Conservation (phyloP, 2,888 invertebrate species). For the Drosophila paracracens region DNA sequence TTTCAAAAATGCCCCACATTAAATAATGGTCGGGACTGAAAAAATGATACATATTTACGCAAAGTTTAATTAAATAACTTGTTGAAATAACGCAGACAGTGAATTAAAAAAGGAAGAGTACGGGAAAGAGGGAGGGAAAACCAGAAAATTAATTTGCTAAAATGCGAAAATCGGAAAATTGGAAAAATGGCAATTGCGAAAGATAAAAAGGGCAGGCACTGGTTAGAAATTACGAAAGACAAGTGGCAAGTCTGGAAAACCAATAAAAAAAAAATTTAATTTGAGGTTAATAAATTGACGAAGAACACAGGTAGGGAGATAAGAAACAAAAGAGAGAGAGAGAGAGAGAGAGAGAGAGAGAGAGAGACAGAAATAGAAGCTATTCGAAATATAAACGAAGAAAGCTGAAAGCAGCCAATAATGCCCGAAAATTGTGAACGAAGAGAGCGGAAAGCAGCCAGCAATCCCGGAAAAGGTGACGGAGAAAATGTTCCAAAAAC, state of each 20-base stretch:
- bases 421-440: background rate
- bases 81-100: background rate
- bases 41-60: conserved; percentile 36
- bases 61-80: conserved; percentile 51
- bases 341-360: no score
- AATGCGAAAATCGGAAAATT: background rate
- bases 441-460: background rate
- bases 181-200: background rate
- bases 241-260: background rate
- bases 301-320: background rate
- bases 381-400: background rate
- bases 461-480: background rate
- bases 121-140: background rate
- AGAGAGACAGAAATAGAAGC: background rate
- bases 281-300: background rate
- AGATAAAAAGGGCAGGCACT: background rate
- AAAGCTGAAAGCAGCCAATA: background rate
- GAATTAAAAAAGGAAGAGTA: background rate
- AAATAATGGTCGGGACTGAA: conserved; percentile 36
- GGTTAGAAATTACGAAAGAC: background rate
- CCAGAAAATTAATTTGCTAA: background rate
- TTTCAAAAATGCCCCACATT: conserved; percentile 43
- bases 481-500: background rate
- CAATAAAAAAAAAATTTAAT: background rate
- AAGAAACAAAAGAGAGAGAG: no score